phyloP scores from a whole-genome alignment of 2,113 vertebrate species.

The Leucoraja erinaceus region DNA sequence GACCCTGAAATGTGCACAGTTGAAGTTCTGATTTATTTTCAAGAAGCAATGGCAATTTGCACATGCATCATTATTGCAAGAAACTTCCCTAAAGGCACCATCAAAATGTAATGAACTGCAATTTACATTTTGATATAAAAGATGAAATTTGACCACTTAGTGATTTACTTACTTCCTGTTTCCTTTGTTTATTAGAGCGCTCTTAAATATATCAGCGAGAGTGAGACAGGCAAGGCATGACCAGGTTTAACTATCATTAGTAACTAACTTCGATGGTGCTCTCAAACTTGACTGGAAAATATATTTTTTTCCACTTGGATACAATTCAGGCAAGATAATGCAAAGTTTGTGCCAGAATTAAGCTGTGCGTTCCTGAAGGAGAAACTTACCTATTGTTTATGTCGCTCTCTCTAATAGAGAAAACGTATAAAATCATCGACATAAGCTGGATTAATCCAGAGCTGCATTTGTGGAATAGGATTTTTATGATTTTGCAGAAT shows the following conservation, averaged over 20 bases:
- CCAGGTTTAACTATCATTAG: neutral
- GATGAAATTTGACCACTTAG: conserved; percentile 15
- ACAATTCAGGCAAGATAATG: conserved; percentile 3
- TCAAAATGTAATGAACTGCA: neutral
- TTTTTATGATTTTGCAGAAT: neutral
- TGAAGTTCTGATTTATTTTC: neutral
- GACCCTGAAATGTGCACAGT: conserved; percentile 1
- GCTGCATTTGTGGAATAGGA: neutral
- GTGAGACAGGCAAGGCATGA: neutral
- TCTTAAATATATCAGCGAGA: neutral
- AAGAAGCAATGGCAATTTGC: neutral
- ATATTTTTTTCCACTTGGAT: neutral
- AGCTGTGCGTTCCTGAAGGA: neutral
- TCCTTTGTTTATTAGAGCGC: neutral
- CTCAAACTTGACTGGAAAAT: neutral
- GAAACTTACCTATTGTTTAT: neutral
- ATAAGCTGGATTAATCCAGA: neutral
- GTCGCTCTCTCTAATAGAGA: neutral
- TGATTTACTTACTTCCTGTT: neutral
- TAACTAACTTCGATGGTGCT: neutral
- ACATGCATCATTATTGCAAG: too few species aligned
- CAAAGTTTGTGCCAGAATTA: conserved; percentile 10
- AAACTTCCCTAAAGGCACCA: neutral
- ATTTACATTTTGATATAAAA: conserved; percentile 18
- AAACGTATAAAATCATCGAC: neutral